Conservation (phyloP, 2,113 vertebrate species). For the Mohoua ochrocephala region DNA sequence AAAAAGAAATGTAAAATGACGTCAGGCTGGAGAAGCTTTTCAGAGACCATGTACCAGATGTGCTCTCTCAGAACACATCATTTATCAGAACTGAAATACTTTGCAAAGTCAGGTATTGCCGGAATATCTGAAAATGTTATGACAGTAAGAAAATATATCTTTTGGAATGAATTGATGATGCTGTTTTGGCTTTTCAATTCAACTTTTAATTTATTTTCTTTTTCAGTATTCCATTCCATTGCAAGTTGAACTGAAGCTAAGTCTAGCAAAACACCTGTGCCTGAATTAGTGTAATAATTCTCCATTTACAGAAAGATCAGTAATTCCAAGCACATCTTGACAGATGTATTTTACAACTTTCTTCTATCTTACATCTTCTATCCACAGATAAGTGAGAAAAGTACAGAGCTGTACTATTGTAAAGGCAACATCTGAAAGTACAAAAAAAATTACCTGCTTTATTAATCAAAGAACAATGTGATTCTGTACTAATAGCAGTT, state of each 20-base stretch:
- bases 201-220: neutral
- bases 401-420: neutral
- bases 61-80: neutral
- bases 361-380: neutral
- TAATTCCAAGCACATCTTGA: neutral
- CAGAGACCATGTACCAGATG: neutral
- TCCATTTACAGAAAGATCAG: neutral
- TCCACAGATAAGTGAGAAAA: neutral
- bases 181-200: neutral
- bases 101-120: neutral
- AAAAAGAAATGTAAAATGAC: neutral
- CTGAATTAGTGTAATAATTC: neutral
- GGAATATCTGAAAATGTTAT: neutral
- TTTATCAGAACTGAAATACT: neutral
- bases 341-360: neutral
- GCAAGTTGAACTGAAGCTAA: neutral
- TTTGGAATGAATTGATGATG: neutral
- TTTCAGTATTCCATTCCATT: neutral
- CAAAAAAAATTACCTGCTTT: neutral
- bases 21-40: neutral
- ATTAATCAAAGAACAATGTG: neutral
- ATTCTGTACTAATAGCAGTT: neutral
- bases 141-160: neutral
- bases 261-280: neutral
- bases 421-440: neutral